These are phyloP conservation scores for Bergia puertoricense DNA, from an alignment of 92 coral and sea anemone genomes.

Conservation along the genomic window DNA sequence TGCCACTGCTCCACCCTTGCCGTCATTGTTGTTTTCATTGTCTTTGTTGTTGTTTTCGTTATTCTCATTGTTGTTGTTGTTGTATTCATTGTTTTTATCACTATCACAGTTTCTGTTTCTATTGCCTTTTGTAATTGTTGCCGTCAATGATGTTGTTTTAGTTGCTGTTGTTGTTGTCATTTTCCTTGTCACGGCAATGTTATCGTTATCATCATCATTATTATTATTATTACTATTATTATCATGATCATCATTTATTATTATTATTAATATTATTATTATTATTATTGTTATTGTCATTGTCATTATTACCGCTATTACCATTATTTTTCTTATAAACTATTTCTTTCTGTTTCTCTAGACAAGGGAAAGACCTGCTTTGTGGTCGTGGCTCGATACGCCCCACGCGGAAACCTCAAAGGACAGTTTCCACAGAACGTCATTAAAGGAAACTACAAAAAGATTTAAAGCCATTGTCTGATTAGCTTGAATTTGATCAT, in stretches of 20 bases:
- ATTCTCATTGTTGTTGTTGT: no score
- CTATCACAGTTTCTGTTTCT: not conserved
- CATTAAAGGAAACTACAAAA: conserved; percentile 8
- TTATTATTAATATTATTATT: no score
- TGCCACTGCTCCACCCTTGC: no score
- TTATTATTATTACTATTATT: no score
- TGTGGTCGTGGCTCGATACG: conserved; percentile 33
- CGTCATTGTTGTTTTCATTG: no score
- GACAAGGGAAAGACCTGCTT: conserved; percentile 34
- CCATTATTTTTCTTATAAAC: not conserved
- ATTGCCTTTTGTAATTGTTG: not conserved
- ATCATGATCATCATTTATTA: not conserved
- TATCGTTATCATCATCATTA: not conserved
- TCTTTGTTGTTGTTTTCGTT: no score
- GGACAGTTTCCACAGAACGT: conserved; percentile 36
- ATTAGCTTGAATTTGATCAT: not conserved
- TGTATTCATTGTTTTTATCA: no score
- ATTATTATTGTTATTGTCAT: no score
- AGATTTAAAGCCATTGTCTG: not conserved
- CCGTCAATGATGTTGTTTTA: not conserved
- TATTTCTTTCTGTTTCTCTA: not conserved
- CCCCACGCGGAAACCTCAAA: conserved; percentile 38
- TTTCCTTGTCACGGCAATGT: not conserved
- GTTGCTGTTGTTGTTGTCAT: not conserved
- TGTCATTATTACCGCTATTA: not conserved